These are phyloP conservation scores for Sterna hirundo DNA, from an alignment of 2,113 vertebrate species.

Conservation along the genomic window DNA sequence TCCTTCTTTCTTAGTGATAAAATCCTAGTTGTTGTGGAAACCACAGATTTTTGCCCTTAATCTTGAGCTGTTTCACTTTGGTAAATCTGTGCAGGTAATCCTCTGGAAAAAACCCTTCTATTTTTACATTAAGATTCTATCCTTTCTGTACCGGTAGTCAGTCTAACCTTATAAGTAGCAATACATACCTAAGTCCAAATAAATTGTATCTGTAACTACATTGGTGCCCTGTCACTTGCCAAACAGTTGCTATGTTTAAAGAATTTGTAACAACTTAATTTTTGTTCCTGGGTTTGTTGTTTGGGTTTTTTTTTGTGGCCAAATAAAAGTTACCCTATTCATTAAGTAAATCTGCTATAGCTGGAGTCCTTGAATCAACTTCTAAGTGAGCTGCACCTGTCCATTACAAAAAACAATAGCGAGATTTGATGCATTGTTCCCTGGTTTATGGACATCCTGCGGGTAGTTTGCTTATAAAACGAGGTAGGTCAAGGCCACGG, in stretches of 20 bases:
- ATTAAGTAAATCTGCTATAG: background rate
- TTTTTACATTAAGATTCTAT: background rate
- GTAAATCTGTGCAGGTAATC: background rate
- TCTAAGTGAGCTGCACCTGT: conserved; percentile 50
- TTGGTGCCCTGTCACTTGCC: background rate
- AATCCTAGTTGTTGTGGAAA: background rate
- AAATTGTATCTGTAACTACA: background rate
- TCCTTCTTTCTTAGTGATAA: background rate
- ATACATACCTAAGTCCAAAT: background rate
- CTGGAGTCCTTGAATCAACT: background rate
- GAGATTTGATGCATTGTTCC: conserved; percentile 26
- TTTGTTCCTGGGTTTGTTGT: background rate
- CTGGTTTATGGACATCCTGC: conserved; percentile 37
- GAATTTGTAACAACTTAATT: background rate
- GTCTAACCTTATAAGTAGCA: background rate
- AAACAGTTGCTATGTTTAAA: background rate
- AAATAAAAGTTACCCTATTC: background rate
- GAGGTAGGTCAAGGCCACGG: conserved; percentile 9
- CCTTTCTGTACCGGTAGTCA: background rate
- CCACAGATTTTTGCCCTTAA: background rate
- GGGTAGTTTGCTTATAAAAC: background rate
- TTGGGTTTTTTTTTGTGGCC: background rate
- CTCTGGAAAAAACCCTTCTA: background rate
- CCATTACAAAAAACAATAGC: background rate
- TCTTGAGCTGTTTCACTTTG: background rate